These are phyloP conservation scores for Elysia chlorotica DNA, from an alignment of 1,140 invertebrate genomes.

Conservation along the genomic window DNA sequence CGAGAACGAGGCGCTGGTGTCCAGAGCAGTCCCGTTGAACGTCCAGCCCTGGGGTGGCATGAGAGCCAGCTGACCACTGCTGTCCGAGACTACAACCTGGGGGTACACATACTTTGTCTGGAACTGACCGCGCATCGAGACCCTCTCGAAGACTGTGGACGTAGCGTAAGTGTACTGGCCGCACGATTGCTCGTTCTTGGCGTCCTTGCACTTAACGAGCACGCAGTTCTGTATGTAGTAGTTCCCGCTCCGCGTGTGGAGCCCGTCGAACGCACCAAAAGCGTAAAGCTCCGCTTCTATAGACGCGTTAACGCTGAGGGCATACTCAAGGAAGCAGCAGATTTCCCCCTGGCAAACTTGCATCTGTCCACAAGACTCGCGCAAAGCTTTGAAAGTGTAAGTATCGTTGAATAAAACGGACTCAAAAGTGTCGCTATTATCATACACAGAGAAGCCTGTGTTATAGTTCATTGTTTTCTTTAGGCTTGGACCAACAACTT, in stretches of 20 bases:
- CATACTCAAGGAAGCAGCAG: conserved; percentile 5
- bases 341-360: conserved; percentile 2
- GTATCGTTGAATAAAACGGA: background rate
- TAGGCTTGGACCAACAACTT: background rate
- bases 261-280: conserved; percentile 9
- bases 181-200: background rate
- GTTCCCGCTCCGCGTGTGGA: background rate
- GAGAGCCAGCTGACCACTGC: background rate
- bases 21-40: too few species aligned
- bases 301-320: background rate
- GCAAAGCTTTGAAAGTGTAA: background rate
- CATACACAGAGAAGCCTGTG: background rate
- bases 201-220: background rate
- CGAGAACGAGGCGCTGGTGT: too few species aligned
- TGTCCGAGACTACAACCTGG: background rate
- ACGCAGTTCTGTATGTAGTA: conserved; percentile 13
- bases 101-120: background rate
- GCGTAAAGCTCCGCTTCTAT: background rate
- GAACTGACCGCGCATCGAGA: background rate
- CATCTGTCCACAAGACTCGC: too few species aligned
- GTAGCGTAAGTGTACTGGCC: background rate
- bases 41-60: background rate
- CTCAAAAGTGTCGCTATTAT: background rate
- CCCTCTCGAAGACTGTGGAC: background rate
- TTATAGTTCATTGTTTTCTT: background rate